Percentiles rank a stretch among this genome's conserved stretches.
These are phyloP conservation scores for Adelphocoris suturalis DNA, from an alignment of 2,888 invertebrate genomes.

Conservation along the genomic window DNA sequence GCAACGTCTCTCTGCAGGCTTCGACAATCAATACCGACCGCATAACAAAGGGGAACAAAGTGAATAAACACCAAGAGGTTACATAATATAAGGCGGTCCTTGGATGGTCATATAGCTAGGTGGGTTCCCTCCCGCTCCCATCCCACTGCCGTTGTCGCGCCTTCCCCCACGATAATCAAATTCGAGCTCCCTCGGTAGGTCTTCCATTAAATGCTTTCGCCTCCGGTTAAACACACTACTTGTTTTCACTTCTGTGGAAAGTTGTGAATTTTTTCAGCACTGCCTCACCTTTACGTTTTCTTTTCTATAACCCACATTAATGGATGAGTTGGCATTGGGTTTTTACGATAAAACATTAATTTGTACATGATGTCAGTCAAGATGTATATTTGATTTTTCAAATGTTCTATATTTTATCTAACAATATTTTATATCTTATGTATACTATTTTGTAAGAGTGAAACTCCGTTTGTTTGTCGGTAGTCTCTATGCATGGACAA, in stretches of 20 bases:
- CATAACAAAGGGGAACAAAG: background rate
- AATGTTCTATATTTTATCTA: no score
- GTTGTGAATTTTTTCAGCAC: background rate
- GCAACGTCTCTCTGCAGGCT: conserved; percentile 26
- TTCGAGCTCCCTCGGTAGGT: conserved; percentile 3
- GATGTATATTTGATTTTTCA: no score
- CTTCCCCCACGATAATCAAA: conserved; percentile 39
- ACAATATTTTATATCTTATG: no score
- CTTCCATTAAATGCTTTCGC: conserved; percentile 47
- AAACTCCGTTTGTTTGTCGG: no score
- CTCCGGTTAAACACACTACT: background rate
- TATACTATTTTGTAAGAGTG: no score
- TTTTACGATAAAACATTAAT: no score
- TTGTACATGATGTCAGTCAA: no score
- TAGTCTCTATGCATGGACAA: no score
- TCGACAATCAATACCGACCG: conserved; percentile 35
- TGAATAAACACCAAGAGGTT: conserved; percentile 12
- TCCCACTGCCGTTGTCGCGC: background rate
- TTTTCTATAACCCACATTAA: no score
- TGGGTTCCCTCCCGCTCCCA: background rate
- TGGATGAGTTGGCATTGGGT: no score
- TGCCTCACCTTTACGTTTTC: no score
- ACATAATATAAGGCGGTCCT: background rate
- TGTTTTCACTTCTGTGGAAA: conserved; percentile 13
- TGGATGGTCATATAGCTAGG: background rate